These are phyloP conservation scores for Otocyon megalotis DNA, from an alignment of 2,113 vertebrate species.

Conservation along the genomic window DNA sequence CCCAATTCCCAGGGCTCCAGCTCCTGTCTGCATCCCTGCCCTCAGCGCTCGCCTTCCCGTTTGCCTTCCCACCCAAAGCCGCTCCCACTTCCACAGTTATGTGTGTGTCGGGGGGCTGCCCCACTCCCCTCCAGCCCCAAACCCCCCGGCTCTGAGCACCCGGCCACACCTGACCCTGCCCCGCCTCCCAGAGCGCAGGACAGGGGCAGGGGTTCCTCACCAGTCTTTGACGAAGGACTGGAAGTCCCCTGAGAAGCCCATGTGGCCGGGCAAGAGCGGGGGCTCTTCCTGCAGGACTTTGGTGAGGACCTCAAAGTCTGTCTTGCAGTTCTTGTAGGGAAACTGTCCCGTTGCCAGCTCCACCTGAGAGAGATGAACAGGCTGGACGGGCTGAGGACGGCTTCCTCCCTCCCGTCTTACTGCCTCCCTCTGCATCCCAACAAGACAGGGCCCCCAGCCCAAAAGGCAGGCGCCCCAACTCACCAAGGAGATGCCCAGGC, in stretches of 20 bases:
- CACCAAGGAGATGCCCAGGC: conserved; percentile 96
- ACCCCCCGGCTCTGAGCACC: background rate
- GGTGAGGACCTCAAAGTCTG: conserved; percentile 98
- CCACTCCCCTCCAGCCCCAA: background rate
- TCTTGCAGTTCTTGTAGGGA: conserved; percentile 98
- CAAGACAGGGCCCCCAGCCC: accelerated
- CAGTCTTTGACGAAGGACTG: conserved; percentile 99
- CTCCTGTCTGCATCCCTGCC: background rate
- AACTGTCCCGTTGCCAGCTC: conserved; percentile 97
- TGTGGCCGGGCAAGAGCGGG: conserved; percentile 93
- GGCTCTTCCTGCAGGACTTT: conserved; percentile 98
- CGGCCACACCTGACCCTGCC: background rate
- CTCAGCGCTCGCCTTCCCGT: background rate
- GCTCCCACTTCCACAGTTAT: background rate
- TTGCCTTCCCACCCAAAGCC: background rate
- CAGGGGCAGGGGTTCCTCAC: conserved; percentile 83
- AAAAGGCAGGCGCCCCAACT: background rate
- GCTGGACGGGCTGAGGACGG: background rate
- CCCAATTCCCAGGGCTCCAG: too few relatives aligned
- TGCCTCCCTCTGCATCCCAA: accelerated
- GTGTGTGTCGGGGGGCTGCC: too few relatives aligned
- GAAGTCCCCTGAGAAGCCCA: conserved; percentile 97
- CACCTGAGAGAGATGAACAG: conserved; percentile 87
- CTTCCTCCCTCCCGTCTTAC: accelerated
- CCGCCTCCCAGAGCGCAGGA: background rate